These are phyloP conservation scores for Machimus rusticus DNA, from an alignment of 2,888 invertebrate genomes.

Conservation along the genomic window DNA sequence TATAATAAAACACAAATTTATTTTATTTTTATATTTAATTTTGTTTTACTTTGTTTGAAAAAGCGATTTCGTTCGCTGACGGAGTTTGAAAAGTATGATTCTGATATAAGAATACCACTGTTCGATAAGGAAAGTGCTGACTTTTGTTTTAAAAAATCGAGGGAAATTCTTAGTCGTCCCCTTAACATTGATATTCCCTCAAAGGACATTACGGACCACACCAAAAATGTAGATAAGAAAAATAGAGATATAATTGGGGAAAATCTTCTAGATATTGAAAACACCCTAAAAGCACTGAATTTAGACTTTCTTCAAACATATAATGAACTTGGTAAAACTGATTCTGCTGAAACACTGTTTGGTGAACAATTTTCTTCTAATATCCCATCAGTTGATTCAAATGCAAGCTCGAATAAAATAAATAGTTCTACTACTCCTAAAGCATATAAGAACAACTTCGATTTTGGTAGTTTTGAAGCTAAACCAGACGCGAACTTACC, in stretches of 20 bases:
- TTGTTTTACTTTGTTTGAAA: slow-evolving; percentile 48
- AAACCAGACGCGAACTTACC: slow-evolving; percentile 60
- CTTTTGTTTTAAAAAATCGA: slow-evolving; percentile 76
- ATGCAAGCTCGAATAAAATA: slow-evolving; percentile 52
- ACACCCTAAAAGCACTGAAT: slow-evolving; percentile 62
- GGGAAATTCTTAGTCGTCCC: slow-evolving; percentile 72
- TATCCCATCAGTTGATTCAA: slow-evolving; percentile 58
- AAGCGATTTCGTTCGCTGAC: slow-evolving; percentile 66
- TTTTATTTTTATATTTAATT: slow-evolving; percentile 49
- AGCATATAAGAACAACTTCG: not conserved
- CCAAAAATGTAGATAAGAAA: not conserved
- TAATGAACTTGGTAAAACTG: slow-evolving; percentile 62
- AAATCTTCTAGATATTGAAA: slow-evolving; percentile 62
- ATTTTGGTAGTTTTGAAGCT: slow-evolving; percentile 54
- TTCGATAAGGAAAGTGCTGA: slow-evolving; percentile 79
- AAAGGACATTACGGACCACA: not conserved
- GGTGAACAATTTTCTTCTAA: slow-evolving; percentile 55
- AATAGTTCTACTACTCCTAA: slow-evolving; percentile 2
- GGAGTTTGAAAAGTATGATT: slow-evolving; percentile 63
- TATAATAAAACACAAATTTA: slow-evolving; percentile 38
- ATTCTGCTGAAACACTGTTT: slow-evolving; percentile 62
- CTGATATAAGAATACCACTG: slow-evolving; percentile 68
- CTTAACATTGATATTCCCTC: slow-evolving; percentile 56
- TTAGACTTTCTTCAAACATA: slow-evolving; percentile 63
- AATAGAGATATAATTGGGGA: slow-evolving; percentile 58